phyloP scores from a whole-genome alignment of 2,888 invertebrate genomes.

The Endotricha flammealis region DNA sequence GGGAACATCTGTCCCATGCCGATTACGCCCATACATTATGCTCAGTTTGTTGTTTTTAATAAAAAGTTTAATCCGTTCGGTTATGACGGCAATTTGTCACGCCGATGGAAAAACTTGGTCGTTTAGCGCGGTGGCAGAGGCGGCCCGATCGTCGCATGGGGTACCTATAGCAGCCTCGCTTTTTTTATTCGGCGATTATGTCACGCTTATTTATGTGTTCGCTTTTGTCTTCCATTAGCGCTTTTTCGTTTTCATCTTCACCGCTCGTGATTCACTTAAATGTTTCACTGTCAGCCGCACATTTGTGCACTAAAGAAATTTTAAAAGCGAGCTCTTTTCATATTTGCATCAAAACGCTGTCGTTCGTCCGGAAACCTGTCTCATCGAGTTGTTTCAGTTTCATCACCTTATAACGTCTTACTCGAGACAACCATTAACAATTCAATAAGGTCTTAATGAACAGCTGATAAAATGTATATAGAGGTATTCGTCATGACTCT shows the following conservation, averaged over 20 bases:
- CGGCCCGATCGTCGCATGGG: slow-evolving; percentile 31
- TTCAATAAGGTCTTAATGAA: slow-evolving; percentile 72
- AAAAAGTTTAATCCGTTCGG: slow-evolving; percentile 78
- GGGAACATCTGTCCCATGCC: slow-evolving; percentile 75
- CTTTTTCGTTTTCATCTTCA: slow-evolving; percentile 50
- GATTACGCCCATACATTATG: slow-evolving; percentile 76
- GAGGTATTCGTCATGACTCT: slow-evolving; percentile 61
- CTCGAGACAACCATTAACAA: slow-evolving; percentile 65
- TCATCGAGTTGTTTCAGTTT: slow-evolving; percentile 58
- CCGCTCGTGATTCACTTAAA: slow-evolving; percentile 55
- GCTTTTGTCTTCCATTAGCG: slow-evolving; percentile 72
- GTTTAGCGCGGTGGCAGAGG: slow-evolving; percentile 66
- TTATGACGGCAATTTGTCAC: slow-evolving; percentile 77
- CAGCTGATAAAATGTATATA: slow-evolving; percentile 73
- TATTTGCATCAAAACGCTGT: slow-evolving; percentile 33
- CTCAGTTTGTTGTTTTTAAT: slow-evolving; percentile 78
- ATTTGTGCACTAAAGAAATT: slow-evolving; percentile 39
- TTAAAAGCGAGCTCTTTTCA: slow-evolving; percentile 41
- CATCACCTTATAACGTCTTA: slow-evolving; percentile 64
- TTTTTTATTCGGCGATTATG: slow-evolving; percentile 61
- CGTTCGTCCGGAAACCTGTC: slow-evolving; percentile 46
- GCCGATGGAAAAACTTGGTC: slow-evolving; percentile 73
- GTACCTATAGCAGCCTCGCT: slow-evolving; percentile 42
- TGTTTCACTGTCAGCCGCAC: slow-evolving; percentile 40
- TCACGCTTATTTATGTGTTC: slow-evolving; percentile 70